Base-by-base conservation (phyloP, 2,113 vertebrate species). In the Actenoides hombroni region DNA sequence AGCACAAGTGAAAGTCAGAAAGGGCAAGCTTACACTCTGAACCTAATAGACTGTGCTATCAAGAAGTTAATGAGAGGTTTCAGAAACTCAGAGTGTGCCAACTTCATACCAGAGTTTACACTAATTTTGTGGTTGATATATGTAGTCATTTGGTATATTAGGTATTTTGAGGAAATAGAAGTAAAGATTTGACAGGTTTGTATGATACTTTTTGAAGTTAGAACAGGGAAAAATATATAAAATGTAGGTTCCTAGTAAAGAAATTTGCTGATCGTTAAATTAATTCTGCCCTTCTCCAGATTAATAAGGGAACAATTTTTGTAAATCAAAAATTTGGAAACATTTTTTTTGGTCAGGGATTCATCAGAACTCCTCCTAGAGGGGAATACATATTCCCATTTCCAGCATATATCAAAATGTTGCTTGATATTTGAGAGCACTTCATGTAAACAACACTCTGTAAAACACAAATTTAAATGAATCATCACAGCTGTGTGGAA, bases 61-160 rank as follows among this genome's bases (percentile, higher is more conserved):
- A 78, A 86, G 56, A 86, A 31, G 39, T 89, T 88, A 95, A 91
- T 94, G 44, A 86, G 39, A 80, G 25, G 48, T 83, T 92, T 94
- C 59, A 85, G 49, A 83, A 69, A 86, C 11, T 70, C 31, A 69
- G 63, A 64, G 17, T 53, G 19, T 84, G 60, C 59, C 70, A 88
- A 59, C 86, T 88, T 83, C 80, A 75, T 81, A 49, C 4, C 25
- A 42, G 78, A 70, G 20, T 92, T 91, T 80, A 79, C 75, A 33
- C 9, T 37, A 84, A 76, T 59, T 79, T 8, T 53, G 42, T 63
- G 33, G 17, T 61, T 92, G 33, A 90, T 90, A 83, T 88, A 75
- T 81, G 23, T 51, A 25, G 21, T 51, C 49, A 51, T 12, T 13
- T 51, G 23, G 49, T 51, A 51, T 25, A 25, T 23, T 51, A 25